Conservation (phyloP, 2,797 vertebrate species). For the Anas georgica region DNA sequence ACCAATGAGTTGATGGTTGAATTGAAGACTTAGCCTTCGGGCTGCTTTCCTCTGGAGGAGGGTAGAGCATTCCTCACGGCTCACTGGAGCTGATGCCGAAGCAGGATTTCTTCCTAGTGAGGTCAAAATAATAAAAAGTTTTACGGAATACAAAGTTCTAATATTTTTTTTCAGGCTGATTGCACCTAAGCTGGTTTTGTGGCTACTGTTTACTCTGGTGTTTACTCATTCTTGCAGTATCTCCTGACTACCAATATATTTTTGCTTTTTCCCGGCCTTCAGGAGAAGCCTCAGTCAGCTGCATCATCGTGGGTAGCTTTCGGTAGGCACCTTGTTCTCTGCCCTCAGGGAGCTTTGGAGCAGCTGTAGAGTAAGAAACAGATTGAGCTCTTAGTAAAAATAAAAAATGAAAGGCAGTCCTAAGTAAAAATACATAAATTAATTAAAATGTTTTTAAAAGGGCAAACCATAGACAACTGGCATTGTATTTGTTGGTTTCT, state of each 20-base stretch:
- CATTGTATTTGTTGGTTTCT: not conserved
- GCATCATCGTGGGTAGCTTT: not conserved
- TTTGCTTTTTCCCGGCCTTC: not conserved
- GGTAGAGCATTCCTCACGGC: not conserved
- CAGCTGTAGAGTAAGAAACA: not conserved
- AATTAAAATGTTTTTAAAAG: not conserved
- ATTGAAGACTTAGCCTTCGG: not conserved
- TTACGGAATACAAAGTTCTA: not conserved
- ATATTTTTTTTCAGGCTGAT: not conserved
- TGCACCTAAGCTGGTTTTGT: not conserved
- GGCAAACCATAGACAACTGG: too few relatives aligned
- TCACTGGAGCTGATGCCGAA: not conserved
- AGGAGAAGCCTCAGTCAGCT: not conserved
- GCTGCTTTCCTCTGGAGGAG: not conserved
- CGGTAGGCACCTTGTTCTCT: not conserved
- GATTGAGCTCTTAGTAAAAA: not conserved
- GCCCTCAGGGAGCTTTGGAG: not conserved
- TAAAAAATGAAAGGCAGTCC: not conserved
- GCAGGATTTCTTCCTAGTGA: not conserved
- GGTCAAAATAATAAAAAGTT: not conserved
- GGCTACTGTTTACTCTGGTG: not conserved
- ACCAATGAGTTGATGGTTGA: not conserved
- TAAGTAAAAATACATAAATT: not conserved
- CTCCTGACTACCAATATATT: not conserved
- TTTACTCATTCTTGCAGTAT: not conserved